These are phyloP conservation scores for Helicoverpa zea DNA, from an alignment of 1,140 invertebrate species.

Conservation along the genomic window DNA sequence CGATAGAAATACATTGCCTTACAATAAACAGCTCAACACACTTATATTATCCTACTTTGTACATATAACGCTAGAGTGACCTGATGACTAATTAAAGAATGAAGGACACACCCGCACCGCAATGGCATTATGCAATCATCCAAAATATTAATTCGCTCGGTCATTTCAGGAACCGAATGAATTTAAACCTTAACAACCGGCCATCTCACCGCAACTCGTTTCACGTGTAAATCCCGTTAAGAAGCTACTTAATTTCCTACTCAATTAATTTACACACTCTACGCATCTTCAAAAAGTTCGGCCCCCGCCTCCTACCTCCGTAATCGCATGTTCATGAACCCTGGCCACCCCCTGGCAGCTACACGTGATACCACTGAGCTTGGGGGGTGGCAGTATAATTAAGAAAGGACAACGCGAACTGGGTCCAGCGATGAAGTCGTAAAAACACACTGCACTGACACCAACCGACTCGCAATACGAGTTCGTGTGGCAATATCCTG, in stretches of 20 bases:
- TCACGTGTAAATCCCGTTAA: too few relatives aligned
- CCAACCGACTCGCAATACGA: background rate
- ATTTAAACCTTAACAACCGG: too few relatives aligned
- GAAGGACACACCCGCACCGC: too few relatives aligned
- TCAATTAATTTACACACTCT: too few relatives aligned
- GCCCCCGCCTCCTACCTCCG: background rate
- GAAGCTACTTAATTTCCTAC: too few relatives aligned
- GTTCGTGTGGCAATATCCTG: background rate
- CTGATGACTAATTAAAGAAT: too few relatives aligned
- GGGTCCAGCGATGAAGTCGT: slow-evolving; percentile 29
- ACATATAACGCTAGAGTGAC: background rate
- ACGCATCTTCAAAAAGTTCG: background rate
- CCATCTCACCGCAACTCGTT: too few relatives aligned
- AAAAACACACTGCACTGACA: slow-evolving; percentile 41
- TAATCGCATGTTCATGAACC: slow-evolving; percentile 31
- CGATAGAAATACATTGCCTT: slow-evolving; percentile 16
- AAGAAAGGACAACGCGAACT: slow-evolving; percentile 35
- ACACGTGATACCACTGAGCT: background rate
- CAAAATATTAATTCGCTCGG: too few relatives aligned
- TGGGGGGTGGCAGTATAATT: slow-evolving; percentile 25
- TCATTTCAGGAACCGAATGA: too few relatives aligned
- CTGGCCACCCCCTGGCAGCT: slow-evolving; percentile 9
- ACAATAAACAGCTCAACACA: background rate
- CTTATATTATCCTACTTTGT: background rate
- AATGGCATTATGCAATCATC: too few relatives aligned